Evolutionary conservation across 2,888 invertebrate genomes (phyloP).

Genomic region (Leucoma salicis): DNA sequence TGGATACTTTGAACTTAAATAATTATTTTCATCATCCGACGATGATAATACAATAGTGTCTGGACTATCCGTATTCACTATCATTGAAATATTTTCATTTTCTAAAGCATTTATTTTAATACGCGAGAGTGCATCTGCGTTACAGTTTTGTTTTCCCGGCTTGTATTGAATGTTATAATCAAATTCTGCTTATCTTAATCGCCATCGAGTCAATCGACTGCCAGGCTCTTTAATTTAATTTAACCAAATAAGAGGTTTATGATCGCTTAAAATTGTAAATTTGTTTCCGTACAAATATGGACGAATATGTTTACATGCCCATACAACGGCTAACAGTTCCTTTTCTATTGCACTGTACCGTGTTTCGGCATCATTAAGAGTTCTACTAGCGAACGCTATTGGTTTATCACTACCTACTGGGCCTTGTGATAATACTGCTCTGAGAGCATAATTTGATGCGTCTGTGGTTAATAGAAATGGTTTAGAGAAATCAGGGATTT

Average conservation of each 20-base stretch:
- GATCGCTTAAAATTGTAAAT: background rate
- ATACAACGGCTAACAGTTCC: constrained; percentile 1
- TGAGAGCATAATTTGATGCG: constrained; percentile 1
- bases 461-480: constrained; percentile 9
- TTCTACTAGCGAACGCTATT: constrained; percentile 11
- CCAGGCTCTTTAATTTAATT: constrained; percentile 1
- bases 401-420: too few species aligned
- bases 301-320: too few species aligned
- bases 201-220: constrained; percentile 9
- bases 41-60: background rate
- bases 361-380: constrained; percentile 5
- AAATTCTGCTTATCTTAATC: constrained; percentile 5
- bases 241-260: constrained; percentile 9
- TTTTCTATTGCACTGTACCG: constrained; percentile 4
- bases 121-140: constrained; percentile 12
- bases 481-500: constrained; percentile 2
- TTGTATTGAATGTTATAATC: constrained; percentile 7
- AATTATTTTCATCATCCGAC: background rate
- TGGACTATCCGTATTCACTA: background rate
- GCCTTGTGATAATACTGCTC: constrained; percentile 5
- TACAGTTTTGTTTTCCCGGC: constrained; percentile 4
- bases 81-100: background rate
- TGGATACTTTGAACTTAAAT: background rate
- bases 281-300: too few species aligned
- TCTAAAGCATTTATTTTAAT: constrained; percentile 2